Evolutionary conservation across 2,113 vertebrate species (phyloP), one percentile per base, ranked within the genome.

Genomic region (Ellobius talpinus): DNA sequence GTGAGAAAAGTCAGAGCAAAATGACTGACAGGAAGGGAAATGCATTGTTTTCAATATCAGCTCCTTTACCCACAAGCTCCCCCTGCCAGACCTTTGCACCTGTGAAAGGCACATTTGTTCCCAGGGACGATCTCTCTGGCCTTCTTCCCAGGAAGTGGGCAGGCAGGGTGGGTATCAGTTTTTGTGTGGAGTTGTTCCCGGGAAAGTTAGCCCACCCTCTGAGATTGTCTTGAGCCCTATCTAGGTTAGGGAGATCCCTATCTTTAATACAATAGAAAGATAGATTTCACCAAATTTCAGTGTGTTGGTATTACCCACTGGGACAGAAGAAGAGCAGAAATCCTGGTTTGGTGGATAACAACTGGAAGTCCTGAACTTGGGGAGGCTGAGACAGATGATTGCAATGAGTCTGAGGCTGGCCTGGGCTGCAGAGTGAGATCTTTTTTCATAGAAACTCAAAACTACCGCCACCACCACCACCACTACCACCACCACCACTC

Each of bases 1-100:
- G 94, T 96, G 92, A 96, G 97, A 96, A 97, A 96, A 93, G 50
- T 97, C 77, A 91, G 82, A 86, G 50, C 77, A 42, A 89, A 78
- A 87, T 96, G 96, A 98, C 89, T 96, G 97, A 92, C 95, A 97
- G 87, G 42, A 84, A 96, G 90, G 86, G 58, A 98, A 97, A 87
- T 26, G 78, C 97, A 97, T 96, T 97, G 93, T 97, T 96, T 96
- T 91, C 91, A 95, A 33, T 93, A 81, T 95, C 36, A 8, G 3
- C 65, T 45, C 21, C 68, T 21, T 50, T 70, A 12, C 58, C 77
- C n/a, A 93, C 29, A 31, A 72, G 79, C 77, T 63, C 61, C 55
- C 68, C 79, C 93, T 68, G 89, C 76, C 66, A 91, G 97, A 84
- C 72, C 94, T 97, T 96, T 97, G 95, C 96, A 97, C 97, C 94